A percentile compares a stretch with the other conserved stretches of the same genome.
These are phyloP conservation scores for Theocolax elegans DNA, from an alignment of 1,140 invertebrate species.

Conservation along the genomic window DNA sequence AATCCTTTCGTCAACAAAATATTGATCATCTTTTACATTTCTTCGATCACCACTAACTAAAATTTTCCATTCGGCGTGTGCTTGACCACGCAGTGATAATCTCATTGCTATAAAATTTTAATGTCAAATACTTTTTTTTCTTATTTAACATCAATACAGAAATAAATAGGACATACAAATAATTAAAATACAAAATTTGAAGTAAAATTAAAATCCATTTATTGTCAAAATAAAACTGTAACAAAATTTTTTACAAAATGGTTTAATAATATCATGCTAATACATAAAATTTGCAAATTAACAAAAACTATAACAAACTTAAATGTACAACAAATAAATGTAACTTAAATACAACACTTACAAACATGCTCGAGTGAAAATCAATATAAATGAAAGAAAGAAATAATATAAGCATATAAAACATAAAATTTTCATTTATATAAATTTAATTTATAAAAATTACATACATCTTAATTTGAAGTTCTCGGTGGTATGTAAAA, in stretches of 20 bases:
- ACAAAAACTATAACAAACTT: too few species aligned
- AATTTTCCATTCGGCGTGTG: conserved; percentile 86
- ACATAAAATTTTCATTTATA: background rate
- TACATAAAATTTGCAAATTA: too few species aligned
- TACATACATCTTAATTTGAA: conserved; percentile 80
- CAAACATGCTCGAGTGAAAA: too few species aligned
- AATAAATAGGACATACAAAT: background rate
- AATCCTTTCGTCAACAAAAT: conserved; percentile 82
- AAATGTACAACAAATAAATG: background rate
- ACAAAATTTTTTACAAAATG: background rate
- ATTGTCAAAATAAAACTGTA: background rate
- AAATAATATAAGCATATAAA: background rate
- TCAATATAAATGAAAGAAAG: background rate
- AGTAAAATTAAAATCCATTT: conserved; percentile 17
- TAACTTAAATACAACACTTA: background rate
- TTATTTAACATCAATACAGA: background rate
- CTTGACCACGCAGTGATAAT: conserved; percentile 80
- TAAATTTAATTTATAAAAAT: background rate
- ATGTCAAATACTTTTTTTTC: too few species aligned
- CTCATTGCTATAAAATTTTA: conserved; percentile 72
- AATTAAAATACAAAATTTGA: conserved; percentile 2
- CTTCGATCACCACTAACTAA: conserved; percentile 80
- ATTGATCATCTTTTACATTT: conserved; percentile 85
- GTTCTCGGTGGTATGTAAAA: conserved; percentile 81
- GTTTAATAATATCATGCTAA: background rate